A percentile compares a stretch with the other conserved stretches of the same genome.
phyloP scores from a whole-genome alignment of 2,888 invertebrate species.

The Pycnomerus fuliginosus region DNA sequence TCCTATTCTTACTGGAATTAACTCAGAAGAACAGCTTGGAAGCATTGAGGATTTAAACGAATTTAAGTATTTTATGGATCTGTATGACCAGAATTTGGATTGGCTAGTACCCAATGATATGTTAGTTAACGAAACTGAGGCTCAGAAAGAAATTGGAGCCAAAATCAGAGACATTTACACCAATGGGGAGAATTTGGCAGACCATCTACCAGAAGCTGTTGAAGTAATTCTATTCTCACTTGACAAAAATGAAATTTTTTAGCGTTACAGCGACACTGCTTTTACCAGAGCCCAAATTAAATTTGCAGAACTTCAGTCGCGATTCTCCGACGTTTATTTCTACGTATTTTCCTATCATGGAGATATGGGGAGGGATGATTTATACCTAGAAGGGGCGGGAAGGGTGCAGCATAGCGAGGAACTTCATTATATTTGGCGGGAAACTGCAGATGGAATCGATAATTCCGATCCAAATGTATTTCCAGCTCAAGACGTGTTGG shows the following conservation, averaged over 20 bases:
- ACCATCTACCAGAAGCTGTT: neutral
- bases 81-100: no score
- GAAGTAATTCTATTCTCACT: neutral
- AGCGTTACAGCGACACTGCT: conserved; percentile 27
- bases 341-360: conserved; percentile 31
- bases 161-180: neutral
- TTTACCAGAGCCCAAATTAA: conserved; percentile 27
- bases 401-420: conserved; percentile 38
- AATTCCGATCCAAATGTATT: conserved; percentile 26
- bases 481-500: conserved; percentile 22
- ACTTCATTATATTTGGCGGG: conserved; percentile 35
- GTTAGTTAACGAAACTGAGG: no score
- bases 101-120: neutral
- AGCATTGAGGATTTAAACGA: no score
- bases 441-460: conserved; percentile 26
- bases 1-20: conserved; percentile 32
- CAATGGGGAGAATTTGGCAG: neutral
- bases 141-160: neutral
- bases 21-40: conserved; percentile 33
- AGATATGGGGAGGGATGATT: conserved; percentile 22
- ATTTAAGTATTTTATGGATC: no score
- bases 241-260: conserved; percentile 13
- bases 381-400: conserved; percentile 32
- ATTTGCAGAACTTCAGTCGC: conserved; percentile 28
- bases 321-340: conserved; percentile 26